Percentiles rank a stretch among this genome's conserved stretches.
Evolutionary conservation across 2,888 invertebrate species (phyloP).

Genomic region (Trichogramma dendrolimi): DNA sequence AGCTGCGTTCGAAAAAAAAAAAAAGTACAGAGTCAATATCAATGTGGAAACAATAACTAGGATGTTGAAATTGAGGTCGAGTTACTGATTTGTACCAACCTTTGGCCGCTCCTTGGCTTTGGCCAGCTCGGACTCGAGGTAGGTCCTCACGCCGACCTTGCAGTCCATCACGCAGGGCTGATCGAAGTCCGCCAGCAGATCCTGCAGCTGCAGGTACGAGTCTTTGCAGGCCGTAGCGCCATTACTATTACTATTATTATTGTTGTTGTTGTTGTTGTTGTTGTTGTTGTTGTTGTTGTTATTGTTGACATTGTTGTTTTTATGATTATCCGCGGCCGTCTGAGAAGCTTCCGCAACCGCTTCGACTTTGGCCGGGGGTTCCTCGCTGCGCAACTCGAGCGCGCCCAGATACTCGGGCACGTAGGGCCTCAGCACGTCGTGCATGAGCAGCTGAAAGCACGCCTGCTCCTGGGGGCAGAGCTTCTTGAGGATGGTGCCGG

Average conservation of each 20-base stretch:
- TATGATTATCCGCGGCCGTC: too few species aligned
- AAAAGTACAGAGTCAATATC: neutral
- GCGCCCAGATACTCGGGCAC: constrained; percentile 90
- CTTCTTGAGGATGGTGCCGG: constrained; percentile 92
- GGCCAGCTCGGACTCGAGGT: constrained; percentile 88
- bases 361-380: neutral
- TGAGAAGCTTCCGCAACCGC: neutral
- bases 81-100: constrained; percentile 53
- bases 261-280: constrained; percentile 27
- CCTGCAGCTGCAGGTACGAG: constrained; percentile 84
- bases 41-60: neutral
- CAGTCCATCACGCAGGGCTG: constrained; percentile 96
- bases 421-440: constrained; percentile 80
- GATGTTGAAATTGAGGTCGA: neutral
- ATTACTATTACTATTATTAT: constrained; percentile 30
- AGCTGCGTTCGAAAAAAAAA: constrained; percentile 32
- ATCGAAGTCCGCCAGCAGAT: constrained; percentile 84
- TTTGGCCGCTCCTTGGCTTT: constrained; percentile 94
- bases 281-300: neutral
- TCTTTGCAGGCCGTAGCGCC: constrained; percentile 33
- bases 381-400: constrained; percentile 32
- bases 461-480: constrained; percentile 84
- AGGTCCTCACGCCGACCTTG: constrained; percentile 91
- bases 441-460: constrained; percentile 82
- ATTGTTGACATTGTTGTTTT: too few species aligned